A percentile compares a stretch with the other conserved stretches of the same genome.
Conservation (phyloP, 2,888 invertebrate genomes). For the Synergus laeviventris region DNA sequence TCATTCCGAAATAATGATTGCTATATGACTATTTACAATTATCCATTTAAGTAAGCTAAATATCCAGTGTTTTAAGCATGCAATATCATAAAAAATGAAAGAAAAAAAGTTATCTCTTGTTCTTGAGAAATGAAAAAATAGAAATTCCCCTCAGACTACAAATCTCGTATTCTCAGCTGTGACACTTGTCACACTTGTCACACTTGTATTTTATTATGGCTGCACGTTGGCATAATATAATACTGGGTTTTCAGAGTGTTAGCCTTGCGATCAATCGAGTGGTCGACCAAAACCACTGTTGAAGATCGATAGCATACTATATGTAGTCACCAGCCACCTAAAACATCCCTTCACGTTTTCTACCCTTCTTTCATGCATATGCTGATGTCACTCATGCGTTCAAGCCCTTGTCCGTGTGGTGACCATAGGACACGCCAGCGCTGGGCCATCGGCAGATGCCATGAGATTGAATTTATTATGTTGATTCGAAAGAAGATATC, state of each 20-base stretch:
- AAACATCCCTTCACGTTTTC: constrained; percentile 44
- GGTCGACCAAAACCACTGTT: neutral
- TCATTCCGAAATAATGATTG: too few relatives aligned
- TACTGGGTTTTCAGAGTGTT: neutral
- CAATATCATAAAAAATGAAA: neutral
- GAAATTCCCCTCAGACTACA: neutral
- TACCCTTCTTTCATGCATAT: constrained; percentile 71
- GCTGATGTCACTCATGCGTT: constrained; percentile 65
- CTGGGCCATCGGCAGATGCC: constrained; percentile 29
- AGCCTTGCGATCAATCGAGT: constrained; percentile 29
- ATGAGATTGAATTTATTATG: constrained; percentile 40
- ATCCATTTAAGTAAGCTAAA: too few relatives aligned
- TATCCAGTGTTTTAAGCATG: too few relatives aligned
- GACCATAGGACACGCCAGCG: constrained; percentile 41
- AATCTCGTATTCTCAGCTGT: constrained; percentile 27
- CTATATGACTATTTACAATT: too few relatives aligned
- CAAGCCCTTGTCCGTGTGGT: constrained; percentile 52
- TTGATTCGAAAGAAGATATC: constrained; percentile 38
- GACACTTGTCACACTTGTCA: constrained; percentile 31
- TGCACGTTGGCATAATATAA: constrained; percentile 33
- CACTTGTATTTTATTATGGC: constrained; percentile 35
- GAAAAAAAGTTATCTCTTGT: neutral
- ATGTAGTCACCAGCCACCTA: neutral
- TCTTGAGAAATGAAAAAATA: neutral
- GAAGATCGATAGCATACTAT: constrained; percentile 16